These are phyloP conservation scores for Ooceraea biroi DNA, from an alignment of 1,140 invertebrate genomes.

Conservation along the genomic window DNA sequence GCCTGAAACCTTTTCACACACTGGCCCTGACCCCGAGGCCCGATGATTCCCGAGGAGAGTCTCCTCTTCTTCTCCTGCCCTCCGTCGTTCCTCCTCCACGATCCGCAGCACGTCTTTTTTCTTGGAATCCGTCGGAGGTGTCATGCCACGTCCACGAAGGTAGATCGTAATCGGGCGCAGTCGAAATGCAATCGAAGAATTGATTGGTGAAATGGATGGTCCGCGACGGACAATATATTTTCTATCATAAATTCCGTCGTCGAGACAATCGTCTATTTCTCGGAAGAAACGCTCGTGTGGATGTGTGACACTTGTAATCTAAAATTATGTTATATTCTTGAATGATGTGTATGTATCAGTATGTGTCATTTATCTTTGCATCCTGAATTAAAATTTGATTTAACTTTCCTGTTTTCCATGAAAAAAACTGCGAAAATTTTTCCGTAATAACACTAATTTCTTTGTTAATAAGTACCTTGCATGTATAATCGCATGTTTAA, in stretches of 20 bases:
- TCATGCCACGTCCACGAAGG: constrained; percentile 50
- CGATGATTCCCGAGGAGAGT: constrained; percentile 50
- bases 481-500: neutral
- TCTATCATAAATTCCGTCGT: constrained; percentile 54
- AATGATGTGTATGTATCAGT: neutral
- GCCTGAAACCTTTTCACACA: constrained; percentile 71
- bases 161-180: constrained; percentile 64
- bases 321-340: constrained; percentile 2
- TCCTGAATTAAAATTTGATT: constrained; percentile 9
- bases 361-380: neutral
- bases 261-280: constrained; percentile 45
- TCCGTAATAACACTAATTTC: neutral
- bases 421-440: neutral
- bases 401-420: too few relatives aligned
- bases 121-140: constrained; percentile 44
- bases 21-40: constrained; percentile 58
- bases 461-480: neutral
- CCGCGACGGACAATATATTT: constrained; percentile 56
- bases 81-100: neutral
- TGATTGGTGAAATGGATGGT: constrained; percentile 60
- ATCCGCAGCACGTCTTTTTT: constrained; percentile 24
- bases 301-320: constrained; percentile 30
- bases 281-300: constrained; percentile 12
- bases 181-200: constrained; percentile 64
- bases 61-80: constrained; percentile 25